Conservation (phyloP, 2,797 vertebrate species). For the Selene dorsalis region DNA sequence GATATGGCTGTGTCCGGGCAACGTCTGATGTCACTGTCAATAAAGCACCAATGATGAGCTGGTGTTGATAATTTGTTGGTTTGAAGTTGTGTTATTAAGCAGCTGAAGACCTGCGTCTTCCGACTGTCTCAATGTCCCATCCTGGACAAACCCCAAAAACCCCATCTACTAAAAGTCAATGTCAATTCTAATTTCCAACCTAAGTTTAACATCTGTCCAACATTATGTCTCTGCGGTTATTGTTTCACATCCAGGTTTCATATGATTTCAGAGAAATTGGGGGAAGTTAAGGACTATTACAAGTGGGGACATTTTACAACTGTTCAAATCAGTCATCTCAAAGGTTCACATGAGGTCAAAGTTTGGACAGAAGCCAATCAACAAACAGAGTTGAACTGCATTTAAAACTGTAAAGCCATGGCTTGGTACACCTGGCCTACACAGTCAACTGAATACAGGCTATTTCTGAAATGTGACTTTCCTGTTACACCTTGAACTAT, state of each 20-base stretch:
- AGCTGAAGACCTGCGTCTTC: no score
- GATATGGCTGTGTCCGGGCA: no score
- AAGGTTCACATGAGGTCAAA: constrained; percentile 24
- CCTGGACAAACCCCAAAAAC: neutral
- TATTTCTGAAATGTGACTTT: neutral
- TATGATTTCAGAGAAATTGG: neutral
- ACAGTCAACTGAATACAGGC: neutral
- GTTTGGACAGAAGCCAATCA: constrained; percentile 22
- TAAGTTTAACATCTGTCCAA: no score
- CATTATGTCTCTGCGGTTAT: no score
- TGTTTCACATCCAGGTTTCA: neutral
- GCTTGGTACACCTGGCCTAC: neutral
- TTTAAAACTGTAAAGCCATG: neutral
- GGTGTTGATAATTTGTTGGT: no score
- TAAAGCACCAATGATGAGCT: no score
- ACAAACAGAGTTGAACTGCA: constrained; percentile 6
- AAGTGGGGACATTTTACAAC: constrained; percentile 5
- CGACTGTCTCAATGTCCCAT: no score
- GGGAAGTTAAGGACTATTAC: neutral
- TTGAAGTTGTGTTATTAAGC: no score
- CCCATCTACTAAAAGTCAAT: neutral
- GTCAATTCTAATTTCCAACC: neutral
- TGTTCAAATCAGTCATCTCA: constrained; percentile 18
- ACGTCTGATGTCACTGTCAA: no score
- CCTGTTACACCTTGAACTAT: neutral